A percentile compares a stretch with the other conserved stretches of the same genome.
Evolutionary conservation across 2,797 vertebrate genomes (phyloP).

Genomic region (Darevskia mixta): DNA sequence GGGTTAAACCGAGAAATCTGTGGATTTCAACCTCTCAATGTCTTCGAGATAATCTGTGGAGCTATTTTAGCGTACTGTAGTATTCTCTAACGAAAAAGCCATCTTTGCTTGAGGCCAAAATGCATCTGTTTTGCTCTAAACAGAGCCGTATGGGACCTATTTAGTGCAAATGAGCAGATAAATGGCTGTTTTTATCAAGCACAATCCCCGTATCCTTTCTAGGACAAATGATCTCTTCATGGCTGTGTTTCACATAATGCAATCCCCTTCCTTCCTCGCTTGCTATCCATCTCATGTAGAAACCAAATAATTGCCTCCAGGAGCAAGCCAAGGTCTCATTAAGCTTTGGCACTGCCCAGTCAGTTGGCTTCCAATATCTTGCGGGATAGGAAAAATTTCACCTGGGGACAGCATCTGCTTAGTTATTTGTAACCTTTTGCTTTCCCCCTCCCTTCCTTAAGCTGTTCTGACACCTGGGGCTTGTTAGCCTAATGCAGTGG

Average conservation of each 20-base stretch:
- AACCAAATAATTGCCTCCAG: not conserved
- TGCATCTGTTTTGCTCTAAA: not conserved
- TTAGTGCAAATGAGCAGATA: constrained; percentile 4
- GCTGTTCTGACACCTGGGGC: constrained; percentile 51
- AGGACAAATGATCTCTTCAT: constrained; percentile 33
- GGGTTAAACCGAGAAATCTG: not conserved
- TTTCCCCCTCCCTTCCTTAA: constrained; percentile 45
- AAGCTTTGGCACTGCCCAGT: constrained; percentile 32
- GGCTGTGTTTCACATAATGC: constrained; percentile 34
- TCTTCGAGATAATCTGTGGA: constrained; percentile 1
- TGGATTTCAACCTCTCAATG: not conserved
- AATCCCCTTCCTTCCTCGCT: constrained; percentile 35
- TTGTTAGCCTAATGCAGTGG: constrained; percentile 41
- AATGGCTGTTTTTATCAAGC: not conserved
- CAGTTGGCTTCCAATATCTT: constrained; percentile 37
- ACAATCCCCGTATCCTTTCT: not conserved
- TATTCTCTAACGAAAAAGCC: not conserved
- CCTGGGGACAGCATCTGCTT: constrained; percentile 56
- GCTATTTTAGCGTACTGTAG: constrained; percentile 1
- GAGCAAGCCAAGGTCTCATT: constrained; percentile 34
- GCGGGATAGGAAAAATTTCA: constrained; percentile 50
- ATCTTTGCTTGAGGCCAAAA: not conserved
- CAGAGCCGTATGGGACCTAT: not conserved
- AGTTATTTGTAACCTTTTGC: constrained; percentile 53
- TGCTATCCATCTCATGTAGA: constrained; percentile 29